Base-by-base conservation (phyloP, 2,113 vertebrate genomes). In the rat (Rattus norvegicus) region DNA sequence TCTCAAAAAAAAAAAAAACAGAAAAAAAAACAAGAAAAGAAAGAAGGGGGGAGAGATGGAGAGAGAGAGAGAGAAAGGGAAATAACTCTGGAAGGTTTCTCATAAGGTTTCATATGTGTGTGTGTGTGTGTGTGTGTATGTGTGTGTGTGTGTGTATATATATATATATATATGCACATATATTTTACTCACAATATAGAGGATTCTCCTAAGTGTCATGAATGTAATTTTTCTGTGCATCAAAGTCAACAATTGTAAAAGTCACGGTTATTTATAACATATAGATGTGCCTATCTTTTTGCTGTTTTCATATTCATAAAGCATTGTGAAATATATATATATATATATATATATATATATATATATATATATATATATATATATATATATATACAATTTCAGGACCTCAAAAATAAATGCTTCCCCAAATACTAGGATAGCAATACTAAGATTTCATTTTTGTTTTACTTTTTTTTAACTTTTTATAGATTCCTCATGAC, bases 191-290 rank as follows among this genome's bases (percentile, higher is more conserved):
- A 91, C 52, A 92, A 77, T 49, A 47, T 20, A 81, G n/a, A 91
- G 0, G 16, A 54, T 90, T 87, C 4, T 77, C 20, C 43, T 75
- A 52, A 49, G 26, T 24, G 72, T 33, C 56, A 43, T 14, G 75
- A 22, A 70, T 92, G 47, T 73, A n/a, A 47, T 54, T 95, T 95
- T 87, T 65, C 36, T 63, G 49, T 91, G 2, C 24, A 17, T 79
- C 52, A 88, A 95, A 85, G 59, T 94, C 63, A 91, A 33, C 47
- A 81, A 95, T 10, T 90, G 86, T 83, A 52, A 96, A 95, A 61
- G 28, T 47, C 88, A 81, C 88, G 28, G 28, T 63, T 49, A 89
- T 67, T 92, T 4, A 79, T 56, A 65, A 83, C 47, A 56, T 90
- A 16, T 76, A 94, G 87, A 83, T 70, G 14, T 95, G 7, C 54